Evolutionary conservation across 2,113 vertebrate species (phyloP).

Genomic region (Bos javanicus): DNA sequence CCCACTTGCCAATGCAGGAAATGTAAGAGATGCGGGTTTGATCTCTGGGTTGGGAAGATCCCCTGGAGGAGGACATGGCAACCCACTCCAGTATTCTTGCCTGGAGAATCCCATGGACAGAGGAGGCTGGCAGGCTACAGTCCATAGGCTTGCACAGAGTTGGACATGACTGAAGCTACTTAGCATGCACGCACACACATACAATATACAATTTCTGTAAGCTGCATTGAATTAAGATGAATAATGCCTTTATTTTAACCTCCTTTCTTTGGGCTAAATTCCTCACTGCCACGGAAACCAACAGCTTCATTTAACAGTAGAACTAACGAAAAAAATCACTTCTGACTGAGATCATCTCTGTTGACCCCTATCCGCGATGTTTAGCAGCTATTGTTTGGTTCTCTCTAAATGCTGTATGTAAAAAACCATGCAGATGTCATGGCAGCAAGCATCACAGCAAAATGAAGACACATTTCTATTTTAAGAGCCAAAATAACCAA

Average conservation of each 20-base stretch:
- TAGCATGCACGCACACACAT: neutral
- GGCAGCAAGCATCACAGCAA: neutral
- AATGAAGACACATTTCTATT: conserved; percentile 16
- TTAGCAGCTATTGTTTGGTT: neutral
- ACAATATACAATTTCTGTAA: neutral
- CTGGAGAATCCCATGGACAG: neutral
- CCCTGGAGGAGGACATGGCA: neutral
- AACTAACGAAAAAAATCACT: neutral
- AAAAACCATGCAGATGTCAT: neutral
- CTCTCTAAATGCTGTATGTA: neutral
- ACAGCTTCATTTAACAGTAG: neutral
- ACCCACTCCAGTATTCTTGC: neutral
- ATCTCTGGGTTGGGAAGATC: neutral
- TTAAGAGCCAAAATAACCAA: neutral
- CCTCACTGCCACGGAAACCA: neutral
- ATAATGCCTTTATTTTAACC: neutral
- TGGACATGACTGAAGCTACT: neutral
- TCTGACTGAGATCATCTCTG: neutral
- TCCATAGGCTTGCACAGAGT: neutral
- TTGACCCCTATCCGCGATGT: neutral
- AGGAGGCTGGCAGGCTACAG: neutral
- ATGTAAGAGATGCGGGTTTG: neutral
- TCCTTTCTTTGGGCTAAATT: neutral
- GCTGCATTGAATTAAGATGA: neutral
- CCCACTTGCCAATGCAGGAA: neutral